Evolutionary conservation across 2,113 vertebrate genomes (phyloP), one percentile per base, ranked within the genome.

Genomic region (Otus sunia): DNA sequence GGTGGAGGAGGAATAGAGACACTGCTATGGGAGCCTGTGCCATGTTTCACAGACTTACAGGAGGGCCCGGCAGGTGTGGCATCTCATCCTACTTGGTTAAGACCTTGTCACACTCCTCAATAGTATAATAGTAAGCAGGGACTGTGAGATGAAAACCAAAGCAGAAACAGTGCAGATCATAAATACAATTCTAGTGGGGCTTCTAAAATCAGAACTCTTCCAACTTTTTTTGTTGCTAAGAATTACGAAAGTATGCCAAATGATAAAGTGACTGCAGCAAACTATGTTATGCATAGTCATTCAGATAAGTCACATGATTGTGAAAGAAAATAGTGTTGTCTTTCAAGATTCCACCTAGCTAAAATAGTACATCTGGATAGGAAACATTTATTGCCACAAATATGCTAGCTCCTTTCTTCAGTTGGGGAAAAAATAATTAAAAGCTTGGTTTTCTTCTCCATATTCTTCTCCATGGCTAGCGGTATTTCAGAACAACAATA

Each of bases 211-310:
- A 39, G n/a, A 80, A 59, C 30, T 50, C 29, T 30, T 69, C 34
- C 30, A 68, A 17, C 4, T 7, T 53, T 63, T 89, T 77, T 55
- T 39, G 1, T 79, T 88, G 49, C 37, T 73, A 47, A 67, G 80
- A 81, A 78, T 36, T 56, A 25, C 0, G 1, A 19, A 79, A 60
- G 11, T 49, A 64, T 55, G 87, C 27, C 20, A 49, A 78, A 74
- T 20, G 12, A 26, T 53, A 74, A 83, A n/a, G 55, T 60, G 37
- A 36, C 50, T 84, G 77, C 39, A 45, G 32, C 39, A 84, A 88
- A 76, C 12, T 1, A 0, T 0, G 0, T 85, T 67, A 67, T 50
- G 69, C 11, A 2, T 72, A 72, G 63, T 67, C 21, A 25, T 56
- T 69, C 41, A 79, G 41, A 41, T 9, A 41, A 47, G 63, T 84